These are phyloP conservation scores for Papilio glaucus DNA, from an alignment of 1,140 invertebrate species.

Conservation along the genomic window DNA sequence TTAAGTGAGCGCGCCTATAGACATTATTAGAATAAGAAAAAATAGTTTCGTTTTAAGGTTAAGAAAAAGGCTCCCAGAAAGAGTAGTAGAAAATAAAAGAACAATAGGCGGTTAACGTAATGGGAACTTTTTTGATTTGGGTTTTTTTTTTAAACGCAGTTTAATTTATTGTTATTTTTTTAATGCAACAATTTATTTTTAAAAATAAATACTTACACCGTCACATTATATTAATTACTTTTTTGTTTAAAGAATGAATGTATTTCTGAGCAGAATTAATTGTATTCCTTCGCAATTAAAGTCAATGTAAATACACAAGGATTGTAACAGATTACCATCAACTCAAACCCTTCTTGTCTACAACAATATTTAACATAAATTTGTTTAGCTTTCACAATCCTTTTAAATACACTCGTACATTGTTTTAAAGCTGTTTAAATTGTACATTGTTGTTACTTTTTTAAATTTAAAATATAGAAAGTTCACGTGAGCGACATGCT, in stretches of 20 bases:
- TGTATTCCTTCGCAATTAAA: not conserved
- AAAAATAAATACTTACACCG: not conserved
- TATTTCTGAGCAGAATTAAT: not conserved
- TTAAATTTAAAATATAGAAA: not conserved
- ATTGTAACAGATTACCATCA: conserved; percentile 17
- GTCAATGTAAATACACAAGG: conserved; percentile 1
- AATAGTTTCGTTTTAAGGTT: too few relatives aligned
- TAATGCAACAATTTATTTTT: too few relatives aligned
- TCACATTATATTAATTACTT: not conserved
- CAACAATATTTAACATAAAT: not conserved
- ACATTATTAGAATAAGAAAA: too few relatives aligned
- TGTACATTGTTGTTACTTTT: not conserved
- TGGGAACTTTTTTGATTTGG: too few relatives aligned
- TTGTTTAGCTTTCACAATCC: not conserved
- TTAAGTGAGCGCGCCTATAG: too few relatives aligned
- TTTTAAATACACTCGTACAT: not conserved
- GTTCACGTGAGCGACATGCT: too few relatives aligned
- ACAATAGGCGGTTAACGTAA: too few relatives aligned
- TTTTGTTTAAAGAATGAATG: not conserved
- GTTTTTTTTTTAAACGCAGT: too few relatives aligned
- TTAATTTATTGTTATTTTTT: too few relatives aligned
- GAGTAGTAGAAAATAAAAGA: too few relatives aligned
- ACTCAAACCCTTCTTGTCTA: not conserved
- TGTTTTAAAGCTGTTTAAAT: not conserved
- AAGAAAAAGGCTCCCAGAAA: too few relatives aligned